Percentiles rank a stretch among this genome's conserved stretches.
Evolutionary conservation across 2,888 invertebrate genomes (phyloP).

Genomic region (Seladonia tumulorum): DNA sequence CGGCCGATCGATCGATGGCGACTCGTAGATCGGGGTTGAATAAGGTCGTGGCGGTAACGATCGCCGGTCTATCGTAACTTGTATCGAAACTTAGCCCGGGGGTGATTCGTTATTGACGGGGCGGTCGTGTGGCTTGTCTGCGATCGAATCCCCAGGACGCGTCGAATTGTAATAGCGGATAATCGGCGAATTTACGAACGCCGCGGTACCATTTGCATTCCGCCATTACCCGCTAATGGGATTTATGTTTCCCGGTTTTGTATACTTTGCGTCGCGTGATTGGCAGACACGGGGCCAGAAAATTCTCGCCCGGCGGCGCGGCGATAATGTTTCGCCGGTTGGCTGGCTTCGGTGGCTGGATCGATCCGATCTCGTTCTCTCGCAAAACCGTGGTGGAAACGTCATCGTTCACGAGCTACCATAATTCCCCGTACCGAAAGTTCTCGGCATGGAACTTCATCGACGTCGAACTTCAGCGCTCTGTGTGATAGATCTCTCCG

Average conservation of each 20-base stretch:
- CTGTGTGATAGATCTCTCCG: background rate
- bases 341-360: background rate
- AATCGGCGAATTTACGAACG: slow-evolving; percentile 58
- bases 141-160: slow-evolving; percentile 46
- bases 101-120: slow-evolving; percentile 49
- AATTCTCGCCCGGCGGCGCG: background rate
- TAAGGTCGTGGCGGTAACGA: slow-evolving; percentile 15
- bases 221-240: slow-evolving; percentile 39
- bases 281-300: slow-evolving; percentile 2
- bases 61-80: slow-evolving; percentile 12
- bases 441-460: slow-evolving; percentile 2
- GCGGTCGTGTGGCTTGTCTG: slow-evolving; percentile 45
- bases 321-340: background rate
- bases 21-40: background rate
- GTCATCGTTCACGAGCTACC: background rate
- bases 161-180: slow-evolving; percentile 58
- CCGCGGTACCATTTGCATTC: slow-evolving; percentile 40
- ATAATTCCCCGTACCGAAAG: background rate
- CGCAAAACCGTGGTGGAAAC: background rate
- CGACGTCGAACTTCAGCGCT: background rate
- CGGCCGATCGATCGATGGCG: background rate
- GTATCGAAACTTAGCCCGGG: slow-evolving; percentile 33
- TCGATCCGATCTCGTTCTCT: background rate
- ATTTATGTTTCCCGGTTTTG: slow-evolving; percentile 42
- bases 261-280: slow-evolving; percentile 28